A percentile compares a stretch with the other conserved stretches of the same genome.
Evolutionary conservation across 2,113 vertebrate genomes (phyloP).

Genomic region (Sinocyclocheilus rhinocerous): DNA sequence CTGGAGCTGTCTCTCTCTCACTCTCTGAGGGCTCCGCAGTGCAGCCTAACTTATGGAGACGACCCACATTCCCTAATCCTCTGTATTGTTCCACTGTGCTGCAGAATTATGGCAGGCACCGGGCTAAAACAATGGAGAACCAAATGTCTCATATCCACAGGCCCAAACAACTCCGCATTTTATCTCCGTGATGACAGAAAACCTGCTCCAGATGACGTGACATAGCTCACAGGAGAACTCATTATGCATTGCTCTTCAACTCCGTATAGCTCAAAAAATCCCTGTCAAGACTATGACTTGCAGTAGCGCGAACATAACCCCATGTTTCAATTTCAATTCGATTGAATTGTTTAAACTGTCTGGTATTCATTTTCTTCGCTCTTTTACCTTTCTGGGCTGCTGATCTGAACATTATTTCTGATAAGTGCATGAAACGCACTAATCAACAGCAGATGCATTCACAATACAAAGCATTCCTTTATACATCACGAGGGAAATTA

Average conservation of each 20-base stretch:
- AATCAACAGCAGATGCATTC: not conserved
- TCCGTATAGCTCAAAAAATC: not conserved
- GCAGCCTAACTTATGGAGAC: slow-evolving; percentile 44
- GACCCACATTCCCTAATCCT: slow-evolving; percentile 58
- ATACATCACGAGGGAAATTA: slow-evolving; percentile 19
- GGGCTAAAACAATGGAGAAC: slow-evolving; percentile 42
- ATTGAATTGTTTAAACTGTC: not conserved
- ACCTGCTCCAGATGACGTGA: slow-evolving; percentile 42
- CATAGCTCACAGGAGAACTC: slow-evolving; percentile 52
- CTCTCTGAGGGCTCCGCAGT: slow-evolving; percentile 40
- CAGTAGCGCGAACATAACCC: not conserved
- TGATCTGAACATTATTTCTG: not conserved
- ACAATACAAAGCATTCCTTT: not conserved
- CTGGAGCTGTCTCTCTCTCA: slow-evolving; percentile 15
- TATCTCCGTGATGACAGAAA: slow-evolving; percentile 40
- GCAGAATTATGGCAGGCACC: slow-evolving; percentile 40
- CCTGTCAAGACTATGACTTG: not conserved
- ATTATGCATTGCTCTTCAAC: slow-evolving; percentile 43
- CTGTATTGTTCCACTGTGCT: slow-evolving; percentile 43
- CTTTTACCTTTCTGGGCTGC: slow-evolving; percentile 1
- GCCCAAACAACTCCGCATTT: slow-evolving; percentile 46
- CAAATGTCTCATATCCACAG: slow-evolving; percentile 49
- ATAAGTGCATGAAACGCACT: not conserved
- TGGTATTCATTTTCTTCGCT: not conserved
- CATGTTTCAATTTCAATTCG: not conserved